A percentile compares a stretch with the other conserved stretches of the same genome.
These are phyloP conservation scores for Dromaius novaehollandiae DNA, from an alignment of 2,113 vertebrate species.

Conservation along the genomic window DNA sequence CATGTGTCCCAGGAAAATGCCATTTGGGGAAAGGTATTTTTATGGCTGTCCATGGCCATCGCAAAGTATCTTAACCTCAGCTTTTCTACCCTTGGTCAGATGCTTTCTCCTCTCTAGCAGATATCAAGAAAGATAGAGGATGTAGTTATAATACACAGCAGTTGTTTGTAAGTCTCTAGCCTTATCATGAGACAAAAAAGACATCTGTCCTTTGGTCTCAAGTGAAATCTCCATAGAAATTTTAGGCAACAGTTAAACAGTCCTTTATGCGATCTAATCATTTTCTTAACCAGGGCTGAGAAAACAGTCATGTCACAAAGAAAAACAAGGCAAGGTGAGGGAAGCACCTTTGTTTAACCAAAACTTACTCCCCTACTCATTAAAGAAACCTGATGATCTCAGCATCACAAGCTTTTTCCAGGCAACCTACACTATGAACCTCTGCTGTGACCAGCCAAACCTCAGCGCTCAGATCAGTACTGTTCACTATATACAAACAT, in stretches of 20 bases:
- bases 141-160: not conserved
- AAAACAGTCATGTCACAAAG: not conserved
- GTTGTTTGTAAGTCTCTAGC: not conserved
- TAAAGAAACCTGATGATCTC: not conserved
- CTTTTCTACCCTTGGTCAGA: not conserved
- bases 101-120: not conserved
- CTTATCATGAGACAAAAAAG: not conserved
- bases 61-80: not conserved
- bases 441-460: rapidly evolving
- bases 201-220: not conserved
- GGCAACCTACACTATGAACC: rapidly evolving
- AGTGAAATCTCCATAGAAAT: not conserved
- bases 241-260: not conserved
- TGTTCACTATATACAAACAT: not conserved
- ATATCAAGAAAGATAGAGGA: not conserved
- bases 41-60: not conserved
- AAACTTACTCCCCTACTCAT: too few species aligned
- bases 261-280: not conserved
- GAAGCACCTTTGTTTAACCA: too few species aligned
- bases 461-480: not conserved
- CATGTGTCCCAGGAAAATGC: not conserved
- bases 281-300: not conserved
- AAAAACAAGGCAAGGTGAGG: not conserved
- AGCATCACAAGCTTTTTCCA: not conserved
- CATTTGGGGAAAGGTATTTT: not conserved